phyloP scores from a whole-genome alignment of 2,113 vertebrate species.

The Climacteris rufus region DNA sequence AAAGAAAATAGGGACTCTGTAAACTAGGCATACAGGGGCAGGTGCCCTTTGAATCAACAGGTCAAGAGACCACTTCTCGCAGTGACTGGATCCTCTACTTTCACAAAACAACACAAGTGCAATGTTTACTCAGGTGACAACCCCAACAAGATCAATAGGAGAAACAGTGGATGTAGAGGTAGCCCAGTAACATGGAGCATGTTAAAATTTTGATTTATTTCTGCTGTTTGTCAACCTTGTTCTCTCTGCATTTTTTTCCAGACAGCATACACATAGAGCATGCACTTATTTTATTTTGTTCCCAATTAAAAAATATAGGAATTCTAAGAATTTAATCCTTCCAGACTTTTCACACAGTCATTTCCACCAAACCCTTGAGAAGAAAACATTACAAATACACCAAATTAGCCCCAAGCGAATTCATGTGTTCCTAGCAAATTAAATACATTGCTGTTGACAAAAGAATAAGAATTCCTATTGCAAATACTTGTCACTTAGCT shows the following conservation, averaged over 20 bases:
- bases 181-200: not conserved
- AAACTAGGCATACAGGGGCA: not conserved
- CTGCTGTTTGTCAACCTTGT: not conserved
- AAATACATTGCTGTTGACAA: not conserved
- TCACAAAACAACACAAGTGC: not conserved
- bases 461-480: not conserved
- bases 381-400: not conserved
- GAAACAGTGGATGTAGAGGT: not conserved
- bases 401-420: not conserved
- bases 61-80: not conserved
- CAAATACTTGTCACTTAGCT: not conserved
- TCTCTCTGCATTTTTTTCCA: not conserved
- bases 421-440: not conserved
- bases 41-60: not conserved
- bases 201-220: not conserved
- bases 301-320: not conserved
- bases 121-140: not conserved
- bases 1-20: not conserved
- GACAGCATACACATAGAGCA: not conserved
- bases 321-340: not conserved
- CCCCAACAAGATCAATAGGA: not conserved
- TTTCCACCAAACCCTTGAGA: not conserved
- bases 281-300: not conserved
- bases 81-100: not conserved
- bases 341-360: not conserved